Conservation (phyloP, 2,113 vertebrate species). For the western clawed frog (Xenopus tropicalis) region DNA sequence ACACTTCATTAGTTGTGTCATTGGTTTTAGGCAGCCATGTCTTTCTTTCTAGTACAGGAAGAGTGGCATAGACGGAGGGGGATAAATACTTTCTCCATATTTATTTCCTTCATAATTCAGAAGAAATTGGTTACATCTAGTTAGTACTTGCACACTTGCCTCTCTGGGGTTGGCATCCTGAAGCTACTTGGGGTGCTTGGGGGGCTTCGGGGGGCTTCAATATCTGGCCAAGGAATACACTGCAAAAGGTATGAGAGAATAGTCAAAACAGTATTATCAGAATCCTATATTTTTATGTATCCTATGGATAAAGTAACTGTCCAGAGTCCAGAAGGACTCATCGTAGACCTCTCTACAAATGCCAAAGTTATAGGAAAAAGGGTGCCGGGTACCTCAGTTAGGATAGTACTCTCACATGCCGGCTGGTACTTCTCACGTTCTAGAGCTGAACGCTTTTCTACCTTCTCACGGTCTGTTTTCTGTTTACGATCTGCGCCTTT, state of each 20-base stretch:
- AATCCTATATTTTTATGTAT: too few relatives aligned
- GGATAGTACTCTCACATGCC: slow-evolving; percentile 45
- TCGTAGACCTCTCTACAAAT: too few relatives aligned
- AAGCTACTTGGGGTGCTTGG: slow-evolving; percentile 44
- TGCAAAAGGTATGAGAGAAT: slow-evolving; percentile 21
- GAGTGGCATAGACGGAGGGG: neutral
- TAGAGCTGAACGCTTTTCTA: slow-evolving; percentile 50
- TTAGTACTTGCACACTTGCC: slow-evolving; percentile 28
- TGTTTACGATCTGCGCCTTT: slow-evolving; percentile 58
- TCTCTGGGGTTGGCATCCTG: slow-evolving; percentile 48
- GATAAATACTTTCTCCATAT: too few relatives aligned
- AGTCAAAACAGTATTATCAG: too few relatives aligned
- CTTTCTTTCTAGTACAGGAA: neutral
- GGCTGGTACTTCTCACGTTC: slow-evolving; percentile 55
- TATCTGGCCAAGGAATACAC: slow-evolving; percentile 50
- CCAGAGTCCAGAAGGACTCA: too few relatives aligned
- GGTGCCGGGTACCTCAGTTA: slow-evolving; percentile 46
- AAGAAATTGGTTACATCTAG: neutral
- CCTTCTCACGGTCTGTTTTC: slow-evolving; percentile 57
- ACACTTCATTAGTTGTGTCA: too few relatives aligned
- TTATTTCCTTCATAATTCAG: neutral
- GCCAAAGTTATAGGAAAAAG: too few relatives aligned
- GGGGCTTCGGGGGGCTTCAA: slow-evolving; percentile 17
- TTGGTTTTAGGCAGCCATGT: too few relatives aligned
- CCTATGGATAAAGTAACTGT: too few relatives aligned